Percentiles rank a stretch among this genome's conserved stretches.
Conservation (phyloP, 2,113 vertebrate species). For the Fulmarus glacialis region DNA sequence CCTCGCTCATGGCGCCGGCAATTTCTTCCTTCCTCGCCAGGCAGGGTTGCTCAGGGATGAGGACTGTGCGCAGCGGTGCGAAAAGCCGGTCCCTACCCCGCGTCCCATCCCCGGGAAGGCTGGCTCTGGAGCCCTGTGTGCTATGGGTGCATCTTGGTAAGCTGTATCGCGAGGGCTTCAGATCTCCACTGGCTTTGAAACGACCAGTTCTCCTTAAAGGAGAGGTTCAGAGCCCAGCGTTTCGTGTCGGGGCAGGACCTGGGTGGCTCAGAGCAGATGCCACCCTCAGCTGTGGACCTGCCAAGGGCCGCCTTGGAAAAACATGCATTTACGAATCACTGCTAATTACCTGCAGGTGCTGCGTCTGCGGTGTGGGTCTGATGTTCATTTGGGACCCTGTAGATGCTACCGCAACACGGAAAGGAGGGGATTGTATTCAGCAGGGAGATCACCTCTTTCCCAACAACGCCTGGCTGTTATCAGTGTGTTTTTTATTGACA, state of each 20-base stretch:
- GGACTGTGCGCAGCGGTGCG: neutral
- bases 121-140: neutral
- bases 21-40: neutral
- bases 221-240: neutral
- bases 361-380: neutral
- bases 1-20: neutral
- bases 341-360: neutral
- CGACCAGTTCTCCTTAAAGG: neutral
- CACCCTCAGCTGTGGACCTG: neutral
- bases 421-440: neutral
- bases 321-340: fast-evolving
- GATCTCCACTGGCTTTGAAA: neutral
- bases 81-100: fast-evolving
- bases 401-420: fast-evolving
- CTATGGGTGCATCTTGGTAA: neutral
- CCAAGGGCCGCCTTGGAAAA: neutral
- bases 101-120: fast-evolving
- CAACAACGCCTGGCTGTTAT: neutral
- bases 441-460: neutral
- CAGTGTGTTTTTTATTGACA: neutral
- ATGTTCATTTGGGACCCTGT: neutral
- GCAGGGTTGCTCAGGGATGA: neutral
- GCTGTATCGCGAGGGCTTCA: neutral
- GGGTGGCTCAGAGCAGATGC: neutral
- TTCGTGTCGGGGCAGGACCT: neutral